Evolutionary conservation across 2,113 vertebrate species (phyloP), one percentile per base, ranked within the genome.

Genomic region (Prinia subflava): DNA sequence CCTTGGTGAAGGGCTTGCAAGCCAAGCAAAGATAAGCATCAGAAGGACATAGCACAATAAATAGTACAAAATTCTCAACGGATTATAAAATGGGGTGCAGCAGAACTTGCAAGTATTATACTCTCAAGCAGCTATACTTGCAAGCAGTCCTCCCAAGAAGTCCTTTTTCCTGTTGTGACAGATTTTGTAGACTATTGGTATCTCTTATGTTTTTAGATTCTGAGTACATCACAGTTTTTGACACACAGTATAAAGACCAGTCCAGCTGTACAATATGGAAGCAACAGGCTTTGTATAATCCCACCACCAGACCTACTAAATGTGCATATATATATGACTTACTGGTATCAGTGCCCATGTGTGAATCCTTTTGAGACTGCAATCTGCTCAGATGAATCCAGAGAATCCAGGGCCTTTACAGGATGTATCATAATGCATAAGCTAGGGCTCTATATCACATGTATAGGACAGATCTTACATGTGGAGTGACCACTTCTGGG

Each of bases 351-450:
- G 20, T 50, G 56, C 15, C 44, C 13, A 5, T 15, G 2, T 31
- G 13, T 49, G 37, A 78, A 47, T 65, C 10, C 4, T 13, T 70
- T 44, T 31, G 41, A 83, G 15, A 44, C 5, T 23, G 15, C 17
- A n/a, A 0, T 39, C 24, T 75, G 13, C 24, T 37, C 7, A 65
- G 13, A 47, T 25, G 41, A 65, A n/a, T 19, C 9, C 60, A 57
- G 35, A 57, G 21, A 41, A 67, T 5, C 11, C 37, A 56, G 17
- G 33, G 15, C 9, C 8, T 71, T 62, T 62, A 60, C 37, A 7
- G 18, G 23, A 13, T 64, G 5, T 44, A 22, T 27, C 17, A 21
- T 28, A 67, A 15, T 22, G 13, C 0, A 0, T 28, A 88, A 30
- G 7, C 4, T 47, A 55, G 11, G 13, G 50, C 19, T 62, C 41